Base-by-base conservation (phyloP, 30 jellyfish, hydroid and myxozoan species). In the Cassiopea andromeda region DNA sequence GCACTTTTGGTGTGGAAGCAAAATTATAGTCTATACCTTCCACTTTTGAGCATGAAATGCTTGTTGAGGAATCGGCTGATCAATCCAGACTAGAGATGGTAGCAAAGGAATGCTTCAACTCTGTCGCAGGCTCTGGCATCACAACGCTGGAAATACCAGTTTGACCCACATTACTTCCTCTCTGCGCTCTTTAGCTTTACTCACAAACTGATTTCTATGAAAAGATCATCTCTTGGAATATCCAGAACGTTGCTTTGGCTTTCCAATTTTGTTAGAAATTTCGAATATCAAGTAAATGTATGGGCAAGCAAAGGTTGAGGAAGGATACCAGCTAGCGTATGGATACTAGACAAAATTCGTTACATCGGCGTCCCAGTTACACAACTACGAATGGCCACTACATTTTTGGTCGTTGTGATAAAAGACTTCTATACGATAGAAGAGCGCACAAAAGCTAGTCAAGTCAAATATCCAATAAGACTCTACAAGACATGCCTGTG, bases 191-290 rank as follows among this genome's bases (percentile, higher is more conserved):
- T 10, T 54, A 54, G 7, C 10, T 54, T 54, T 68, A 68, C 47
- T 68, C 44, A 68, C 77, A 68, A 68, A 68, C 17, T 14, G 77
- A 68, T 68, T 68, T 17, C 77, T n/a, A 17, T 68, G 44, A 68
- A 68, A 68, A 17, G 47, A 5, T 68, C 9, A 7, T 68, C 15
- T 68, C 17, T 68, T 68, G 44, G 77, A 68, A 68, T 68, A 68
- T 68, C 77, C 77, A 68, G 47, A 18, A 68, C 77, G 17, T 68
- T 68, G 77, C 77, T 68, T 68, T 68, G 77, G 77, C 47, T 68
- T 68, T 14, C 77, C 77, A 10, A 68, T 68, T 8, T 68, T 68
- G 64, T 10, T 3, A 54, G 12, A 54, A 54, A 54, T 54, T 54
- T 54, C 64, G 64, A 54, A 6, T 3, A 54, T 10, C 64, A 54